A percentile compares a stretch with the other conserved stretches of the same genome.
Conservation (phyloP, 2,113 vertebrate genomes). For the Paedocypris sp. region DNA sequence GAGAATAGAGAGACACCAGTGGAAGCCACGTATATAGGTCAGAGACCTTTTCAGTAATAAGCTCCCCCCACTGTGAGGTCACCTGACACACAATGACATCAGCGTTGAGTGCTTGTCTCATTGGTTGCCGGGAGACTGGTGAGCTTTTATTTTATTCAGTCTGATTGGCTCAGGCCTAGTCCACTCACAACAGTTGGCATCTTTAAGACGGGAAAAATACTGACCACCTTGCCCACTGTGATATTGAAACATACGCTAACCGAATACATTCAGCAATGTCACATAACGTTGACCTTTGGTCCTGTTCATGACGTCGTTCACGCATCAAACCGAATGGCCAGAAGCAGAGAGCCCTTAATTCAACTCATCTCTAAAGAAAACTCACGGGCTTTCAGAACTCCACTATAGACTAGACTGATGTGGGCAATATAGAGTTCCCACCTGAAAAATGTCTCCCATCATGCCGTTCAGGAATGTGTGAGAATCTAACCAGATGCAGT, state of each 20-base stretch:
- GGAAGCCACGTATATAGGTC: slow-evolving; percentile 48
- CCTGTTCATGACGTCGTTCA: too few relatives aligned
- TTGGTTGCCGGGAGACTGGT: slow-evolving; percentile 42
- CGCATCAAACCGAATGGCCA: too few relatives aligned
- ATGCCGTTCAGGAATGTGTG: slow-evolving; percentile 45
- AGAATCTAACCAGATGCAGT: slow-evolving; percentile 23
- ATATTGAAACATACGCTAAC: too few relatives aligned
- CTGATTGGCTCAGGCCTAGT: background rate
- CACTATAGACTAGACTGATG: too few relatives aligned
- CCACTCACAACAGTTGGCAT: background rate
- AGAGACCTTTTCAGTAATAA: slow-evolving; percentile 51
- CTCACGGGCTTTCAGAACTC: too few relatives aligned
- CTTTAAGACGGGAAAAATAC: background rate
- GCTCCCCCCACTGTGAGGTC: slow-evolving; percentile 22
- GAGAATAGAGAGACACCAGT: slow-evolving; percentile 1
- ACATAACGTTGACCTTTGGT: too few relatives aligned
- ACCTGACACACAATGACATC: slow-evolving; percentile 24
- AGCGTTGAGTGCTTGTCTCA: slow-evolving; percentile 7
- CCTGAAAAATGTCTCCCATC: slow-evolving; percentile 44
- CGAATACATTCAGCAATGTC: too few relatives aligned
- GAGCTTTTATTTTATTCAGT: slow-evolving; percentile 18
- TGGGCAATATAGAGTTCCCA: slow-evolving; percentile 45
- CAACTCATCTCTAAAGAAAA: too few relatives aligned
- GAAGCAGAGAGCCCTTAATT: too few relatives aligned
- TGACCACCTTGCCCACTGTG: background rate